Base-by-base conservation (phyloP, 2,113 vertebrate genomes). In the Mirounga angustirostris region DNA sequence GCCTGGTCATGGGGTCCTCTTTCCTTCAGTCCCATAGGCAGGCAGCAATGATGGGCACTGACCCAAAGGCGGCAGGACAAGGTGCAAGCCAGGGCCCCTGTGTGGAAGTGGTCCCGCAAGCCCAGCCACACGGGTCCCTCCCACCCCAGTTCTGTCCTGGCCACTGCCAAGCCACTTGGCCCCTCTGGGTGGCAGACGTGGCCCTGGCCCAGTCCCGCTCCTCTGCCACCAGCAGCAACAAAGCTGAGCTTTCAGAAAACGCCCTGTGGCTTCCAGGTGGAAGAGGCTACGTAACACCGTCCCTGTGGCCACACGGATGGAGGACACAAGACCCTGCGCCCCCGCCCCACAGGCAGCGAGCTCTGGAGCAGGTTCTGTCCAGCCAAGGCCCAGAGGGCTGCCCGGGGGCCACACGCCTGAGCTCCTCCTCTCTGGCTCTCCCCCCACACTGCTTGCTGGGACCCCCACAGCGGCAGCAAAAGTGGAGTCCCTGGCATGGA, bases 91-190 rank as follows among this genome's bases (percentile, higher is more conserved):
- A 36, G 5, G 69, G n/a, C 8, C 28, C 40, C 12, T 7, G 16
- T 19, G 73, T 14, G 67, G 33, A 33, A 81, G 12, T 5, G 2
- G 24, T 21, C 50, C 5, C 19, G 1, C 10, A 13, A 67, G 33
- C n/a, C 63, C 36, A 5, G 63, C 19, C 50, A 30, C 63, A 58
- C 28, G 15, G 11, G 21, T 5, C 52, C 30, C 30, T 26, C 28
- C 4, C 6, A 14, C 36, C 54, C 30, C 52, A 13, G 54, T 28
- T 43, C 15, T 13, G 65, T 30, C 65, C 22, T 4, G 19, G 26
- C 22, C 7, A 3, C 14, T 15, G 36, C 1, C 2, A 36, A n/a
- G 18, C 13, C 7, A 11, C 7, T 0, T 7, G 26, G 59, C 24
- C 33, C 24, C 33, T 18, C 16, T 2, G 12, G 33, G 76, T 12